phyloP scores from a whole-genome alignment of 2,888 invertebrate species.

The Harpalus rufipes region DNA sequence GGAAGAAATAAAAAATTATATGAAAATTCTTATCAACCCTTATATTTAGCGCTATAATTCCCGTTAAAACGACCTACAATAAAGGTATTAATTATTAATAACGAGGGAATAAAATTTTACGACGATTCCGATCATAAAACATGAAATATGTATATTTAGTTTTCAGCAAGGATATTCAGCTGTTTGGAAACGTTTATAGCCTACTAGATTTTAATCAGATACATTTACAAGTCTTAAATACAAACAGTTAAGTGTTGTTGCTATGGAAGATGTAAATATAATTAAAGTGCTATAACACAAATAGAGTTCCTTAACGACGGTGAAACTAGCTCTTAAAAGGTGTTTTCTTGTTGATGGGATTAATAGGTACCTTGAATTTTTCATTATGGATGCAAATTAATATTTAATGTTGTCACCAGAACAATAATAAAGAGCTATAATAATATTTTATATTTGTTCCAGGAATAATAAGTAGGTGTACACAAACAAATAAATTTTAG shows the following conservation, averaged over 20 bases:
- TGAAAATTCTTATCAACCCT: constrained; percentile 16
- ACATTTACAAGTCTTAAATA: constrained; percentile 28
- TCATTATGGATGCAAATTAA: no score
- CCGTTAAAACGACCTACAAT: constrained; percentile 30
- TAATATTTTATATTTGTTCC: no score
- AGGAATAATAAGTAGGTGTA: no score
- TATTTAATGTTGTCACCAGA: no score
- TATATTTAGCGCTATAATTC: constrained; percentile 38
- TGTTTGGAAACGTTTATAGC: constrained; percentile 33
- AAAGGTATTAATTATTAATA: constrained; percentile 57
- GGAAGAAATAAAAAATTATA: constrained; percentile 19
- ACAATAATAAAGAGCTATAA: no score
- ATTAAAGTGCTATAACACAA: constrained; percentile 30
- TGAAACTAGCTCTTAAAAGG: constrained; percentile 1
- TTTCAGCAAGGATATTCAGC: constrained; percentile 52
- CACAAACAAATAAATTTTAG: no score
- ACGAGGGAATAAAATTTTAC: constrained; percentile 55
- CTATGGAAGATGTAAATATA: constrained; percentile 36
- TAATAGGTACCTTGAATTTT: not conserved
- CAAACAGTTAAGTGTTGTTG: constrained; percentile 6
- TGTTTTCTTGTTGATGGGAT: not conserved
- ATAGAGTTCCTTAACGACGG: constrained; percentile 15
- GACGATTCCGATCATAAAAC: constrained; percentile 34
- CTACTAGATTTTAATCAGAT: constrained; percentile 46
- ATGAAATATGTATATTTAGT: constrained; percentile 54